Evolutionary conservation across 2,888 invertebrate species (phyloP).

Genomic region (Xylota segnis): DNA sequence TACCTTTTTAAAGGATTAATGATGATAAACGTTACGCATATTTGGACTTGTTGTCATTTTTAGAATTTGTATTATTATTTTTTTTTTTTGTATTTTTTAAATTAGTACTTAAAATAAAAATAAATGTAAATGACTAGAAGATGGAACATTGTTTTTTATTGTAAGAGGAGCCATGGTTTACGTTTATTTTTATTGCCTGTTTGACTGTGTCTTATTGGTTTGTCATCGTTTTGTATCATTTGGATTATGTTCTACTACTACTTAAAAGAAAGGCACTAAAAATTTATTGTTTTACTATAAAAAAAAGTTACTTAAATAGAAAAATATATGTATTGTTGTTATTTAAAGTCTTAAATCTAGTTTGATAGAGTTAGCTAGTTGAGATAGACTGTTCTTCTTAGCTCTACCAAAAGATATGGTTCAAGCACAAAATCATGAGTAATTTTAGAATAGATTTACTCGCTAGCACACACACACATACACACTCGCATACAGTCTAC

Average conservation of each 20-base stretch:
- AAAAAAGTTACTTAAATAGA: slow-evolving; percentile 69
- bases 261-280: slow-evolving; percentile 62
- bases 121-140: slow-evolving; percentile 35
- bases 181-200: slow-evolving; percentile 19
- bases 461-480: slow-evolving; percentile 34
- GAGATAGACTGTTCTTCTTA: slow-evolving; percentile 43
- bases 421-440: slow-evolving; percentile 63
- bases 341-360: slow-evolving; percentile 55
- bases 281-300: slow-evolving; percentile 39
- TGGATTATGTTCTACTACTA: slow-evolving; percentile 54
- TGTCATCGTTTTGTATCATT: slow-evolving; percentile 47
- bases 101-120: slow-evolving; percentile 21
- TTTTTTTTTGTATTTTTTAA: neutral
- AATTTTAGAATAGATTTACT: slow-evolving; percentile 19
- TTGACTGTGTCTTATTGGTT: slow-evolving; percentile 35
- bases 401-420: slow-evolving; percentile 33
- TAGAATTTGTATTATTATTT: neutral
- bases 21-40: slow-evolving; percentile 61
- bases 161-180: slow-evolving; percentile 16
- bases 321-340: slow-evolving; percentile 40
- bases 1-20: slow-evolving; percentile 87
- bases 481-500: slow-evolving; percentile 50
- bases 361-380: slow-evolving; percentile 39
- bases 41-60: slow-evolving; percentile 42
- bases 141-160: slow-evolving; percentile 23